Percentiles rank a stretch among this genome's conserved stretches.
Evolutionary conservation across 2,113 vertebrate species (phyloP).

Genomic region (Xenus cinereus): DNA sequence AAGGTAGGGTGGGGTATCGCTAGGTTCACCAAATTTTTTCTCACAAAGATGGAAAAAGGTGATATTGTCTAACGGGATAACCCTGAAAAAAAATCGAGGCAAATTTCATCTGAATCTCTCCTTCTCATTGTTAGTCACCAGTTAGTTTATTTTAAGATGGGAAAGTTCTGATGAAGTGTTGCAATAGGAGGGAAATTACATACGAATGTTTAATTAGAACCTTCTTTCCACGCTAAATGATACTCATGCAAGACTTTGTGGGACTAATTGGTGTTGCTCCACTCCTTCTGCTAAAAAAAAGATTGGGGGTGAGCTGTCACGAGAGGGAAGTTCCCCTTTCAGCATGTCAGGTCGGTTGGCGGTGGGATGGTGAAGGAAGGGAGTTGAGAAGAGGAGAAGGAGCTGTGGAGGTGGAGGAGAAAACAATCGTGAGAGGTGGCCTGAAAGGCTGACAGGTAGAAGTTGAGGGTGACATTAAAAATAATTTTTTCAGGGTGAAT

Average conservation of each 20-base stretch:
- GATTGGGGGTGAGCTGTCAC: background rate
- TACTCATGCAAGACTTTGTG: background rate
- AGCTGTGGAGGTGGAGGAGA: background rate
- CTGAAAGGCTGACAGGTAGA: background rate
- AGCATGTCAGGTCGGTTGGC: background rate
- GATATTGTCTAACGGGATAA: background rate
- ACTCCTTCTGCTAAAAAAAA: background rate
- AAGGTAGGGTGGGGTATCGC: background rate
- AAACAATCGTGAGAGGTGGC: background rate
- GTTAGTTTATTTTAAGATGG: background rate
- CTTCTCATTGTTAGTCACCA: background rate
- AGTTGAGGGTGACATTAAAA: background rate
- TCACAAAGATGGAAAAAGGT: accelerated
- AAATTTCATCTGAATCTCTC: background rate
- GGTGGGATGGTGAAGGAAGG: background rate
- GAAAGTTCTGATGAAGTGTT: background rate
- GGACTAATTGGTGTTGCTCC: background rate
- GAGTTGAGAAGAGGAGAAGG: background rate
- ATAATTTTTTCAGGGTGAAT: background rate
- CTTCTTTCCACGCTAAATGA: background rate
- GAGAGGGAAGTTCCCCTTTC: background rate
- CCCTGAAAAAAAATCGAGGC: accelerated
- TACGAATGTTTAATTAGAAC: background rate
- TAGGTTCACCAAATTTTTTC: background rate
- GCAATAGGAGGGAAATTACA: background rate